Evolutionary conservation across 2,797 vertebrate species (phyloP), one percentile per base, ranked within the genome.

Genomic region (Myiotriccus ornatus): DNA sequence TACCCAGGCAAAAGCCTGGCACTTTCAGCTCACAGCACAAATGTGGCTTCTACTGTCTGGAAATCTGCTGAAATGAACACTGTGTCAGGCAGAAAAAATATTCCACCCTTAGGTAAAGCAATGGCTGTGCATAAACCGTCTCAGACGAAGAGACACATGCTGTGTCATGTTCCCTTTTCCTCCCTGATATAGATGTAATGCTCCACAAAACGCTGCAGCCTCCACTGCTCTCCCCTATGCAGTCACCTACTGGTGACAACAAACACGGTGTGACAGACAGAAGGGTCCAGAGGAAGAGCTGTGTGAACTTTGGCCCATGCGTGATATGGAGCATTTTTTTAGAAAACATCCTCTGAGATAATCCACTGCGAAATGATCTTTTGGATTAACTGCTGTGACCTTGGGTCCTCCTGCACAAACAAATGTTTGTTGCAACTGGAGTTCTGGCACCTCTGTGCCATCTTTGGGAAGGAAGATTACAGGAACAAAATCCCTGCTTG

Each of bases 61-160:
- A 90, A 70, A 50, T 94, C 81, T 96, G 86, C 92, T 84, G 77
- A 93, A 93, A 85, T 62, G 62, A 85, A 90, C 64, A 74, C 39
- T 60, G 23, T 62, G 70, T 91, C 62, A 87, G 69, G 77, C 91
- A 95, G 76, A 92, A 95, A 84, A 95, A 80, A 77, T 78, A 91
- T 71, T 97, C 94, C 63, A 34, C 39, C 53, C 63, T 93, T 80
- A 94, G 96, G 91, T 95, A 89, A 90, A 94, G 73, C 50, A 89
- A 69, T 49, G 73, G 64, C 93, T 80, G 75, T 53, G 55, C 49
- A 62, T 43, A 84, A 96, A 39, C 70, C 79, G 94, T 41, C 77
- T 95, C 71, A 74, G 78, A 78, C 1, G 35, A 92, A 80, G 56
- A 77, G 59, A 64, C 50, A 79, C 0, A 43, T 60, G 47, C 44